phyloP scores from a whole-genome alignment of 2,797 vertebrate genomes.

The Clamator glandarius region DNA sequence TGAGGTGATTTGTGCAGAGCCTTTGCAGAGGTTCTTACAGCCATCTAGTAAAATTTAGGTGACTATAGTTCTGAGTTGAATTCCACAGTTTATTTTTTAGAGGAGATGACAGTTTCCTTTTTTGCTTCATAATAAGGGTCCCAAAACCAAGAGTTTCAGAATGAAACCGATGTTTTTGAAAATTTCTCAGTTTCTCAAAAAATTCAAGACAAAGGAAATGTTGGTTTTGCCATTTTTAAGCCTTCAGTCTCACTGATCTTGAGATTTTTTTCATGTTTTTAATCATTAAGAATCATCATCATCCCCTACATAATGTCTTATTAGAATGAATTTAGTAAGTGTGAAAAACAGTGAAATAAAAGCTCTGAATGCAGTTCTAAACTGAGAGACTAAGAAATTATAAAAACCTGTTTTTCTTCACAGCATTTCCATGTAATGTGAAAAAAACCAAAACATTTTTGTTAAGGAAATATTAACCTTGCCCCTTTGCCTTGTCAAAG shows the following conservation, averaged over 20 bases:
- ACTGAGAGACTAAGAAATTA: neutral
- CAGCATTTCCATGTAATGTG: neutral
- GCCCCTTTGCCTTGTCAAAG: neutral
- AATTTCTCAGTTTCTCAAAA: fast-evolving
- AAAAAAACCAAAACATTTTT: neutral
- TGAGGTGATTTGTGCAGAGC: neutral
- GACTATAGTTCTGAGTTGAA: neutral
- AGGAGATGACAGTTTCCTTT: neutral
- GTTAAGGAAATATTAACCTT: neutral
- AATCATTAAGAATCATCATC: neutral
- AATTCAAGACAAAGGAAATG: neutral
- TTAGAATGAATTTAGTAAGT: neutral
- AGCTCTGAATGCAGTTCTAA: neutral
- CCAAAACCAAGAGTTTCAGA: neutral
- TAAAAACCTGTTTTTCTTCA: neutral
- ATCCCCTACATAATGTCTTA: neutral
- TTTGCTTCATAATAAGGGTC: fast-evolving
- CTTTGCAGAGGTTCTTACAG: neutral
- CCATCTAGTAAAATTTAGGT: neutral
- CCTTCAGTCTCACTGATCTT: fast-evolving
- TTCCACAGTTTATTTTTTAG: neutral
- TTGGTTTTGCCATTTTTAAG: neutral
- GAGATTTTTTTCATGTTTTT: neutral
- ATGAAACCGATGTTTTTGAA: neutral
- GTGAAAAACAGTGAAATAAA: neutral